These are phyloP conservation scores for Amiota communis DNA, from an alignment of 2,888 invertebrate species.

Conservation along the genomic window DNA sequence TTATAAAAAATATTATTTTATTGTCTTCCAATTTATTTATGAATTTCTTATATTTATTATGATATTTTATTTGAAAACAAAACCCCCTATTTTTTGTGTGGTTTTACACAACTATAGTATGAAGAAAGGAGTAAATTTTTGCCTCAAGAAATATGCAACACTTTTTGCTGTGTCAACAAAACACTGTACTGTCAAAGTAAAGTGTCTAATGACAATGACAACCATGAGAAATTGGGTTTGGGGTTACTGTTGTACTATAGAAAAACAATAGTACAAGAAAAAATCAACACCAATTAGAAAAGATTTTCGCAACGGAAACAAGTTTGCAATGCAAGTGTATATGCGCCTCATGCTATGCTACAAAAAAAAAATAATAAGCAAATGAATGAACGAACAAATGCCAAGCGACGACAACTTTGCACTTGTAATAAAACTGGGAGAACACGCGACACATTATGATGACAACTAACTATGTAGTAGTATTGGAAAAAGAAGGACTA, in stretches of 20 bases:
- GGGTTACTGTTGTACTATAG: background rate
- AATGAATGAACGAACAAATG: background rate
- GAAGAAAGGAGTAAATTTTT: background rate
- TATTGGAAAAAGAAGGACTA: background rate
- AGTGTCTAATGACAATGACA: background rate
- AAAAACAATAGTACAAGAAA: conserved; percentile 14
- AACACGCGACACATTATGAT: background rate
- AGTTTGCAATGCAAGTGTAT: background rate
- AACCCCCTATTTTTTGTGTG: background rate
- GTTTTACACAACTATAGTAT: background rate
- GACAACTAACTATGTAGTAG: background rate
- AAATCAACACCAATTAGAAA: conserved; percentile 24
- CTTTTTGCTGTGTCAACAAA: background rate
- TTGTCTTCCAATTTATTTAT: background rate
- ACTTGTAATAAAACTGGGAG: conserved; percentile 9
- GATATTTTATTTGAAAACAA: background rate
- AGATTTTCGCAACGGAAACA: conserved; percentile 17
- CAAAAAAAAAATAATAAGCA: background rate
- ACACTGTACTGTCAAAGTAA: conserved; percentile 14
- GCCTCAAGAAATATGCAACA: conserved; percentile 4
- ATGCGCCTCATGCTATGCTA: background rate
- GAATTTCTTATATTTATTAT: background rate
- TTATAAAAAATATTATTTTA: background rate
- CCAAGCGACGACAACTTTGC: conserved; percentile 13
- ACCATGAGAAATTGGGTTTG: background rate